Base-by-base conservation (phyloP, 1,140 invertebrate species). In the Eurytemora carolleeae region DNA sequence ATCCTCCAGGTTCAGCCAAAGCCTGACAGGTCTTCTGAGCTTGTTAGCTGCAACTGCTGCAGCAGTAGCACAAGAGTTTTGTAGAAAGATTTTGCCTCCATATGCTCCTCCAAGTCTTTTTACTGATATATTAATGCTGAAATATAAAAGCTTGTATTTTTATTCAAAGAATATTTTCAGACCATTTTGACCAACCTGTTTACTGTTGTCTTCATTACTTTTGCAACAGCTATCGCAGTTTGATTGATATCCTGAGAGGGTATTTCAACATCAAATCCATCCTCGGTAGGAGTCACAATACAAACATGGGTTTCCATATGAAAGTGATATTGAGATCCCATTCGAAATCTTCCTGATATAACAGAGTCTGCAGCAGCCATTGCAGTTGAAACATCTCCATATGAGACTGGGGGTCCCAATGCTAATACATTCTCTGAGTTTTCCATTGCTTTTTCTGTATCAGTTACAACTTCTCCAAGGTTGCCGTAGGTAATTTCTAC, bases 181-280 rank as follows among this genome's bases (percentile, higher is more conserved):
- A n/a, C n/a, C n/a, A n/a, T n/a, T n/a, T n/a, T n/a, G n/a, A n/a
- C n/a, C n/a, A n/a, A n/a, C n/a, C n/a, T n/a, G 63, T 77, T 75
- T 31, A 71, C 70, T 0, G 71, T 70, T 19, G 77, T 64, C 15
- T 66, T 68, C 1, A 87, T 71, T 23, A 77, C 72, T 20, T 75
- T 70, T 0, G 82, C 75, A 16, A 86, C 74, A 0, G 75, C 71
- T 24, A 72, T 68, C 70, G 86, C 83, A 0, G 72, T 70, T 2
- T 76, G 67, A 67, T 84, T 80, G 17, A 82, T 71, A 76, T 78
- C 84, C 67, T 85, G 83, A 1, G 70, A 74, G 18, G 70, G 31
- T 12, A 44, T 7, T 44, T 44, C 31, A 44, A 44, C 7, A 7
- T 44, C 31, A 12, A 44, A n/a, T 12, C 31, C 31, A n/a, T 44